Conservation (phyloP, 2,113 vertebrate species). For the Mastomys coucha region DNA sequence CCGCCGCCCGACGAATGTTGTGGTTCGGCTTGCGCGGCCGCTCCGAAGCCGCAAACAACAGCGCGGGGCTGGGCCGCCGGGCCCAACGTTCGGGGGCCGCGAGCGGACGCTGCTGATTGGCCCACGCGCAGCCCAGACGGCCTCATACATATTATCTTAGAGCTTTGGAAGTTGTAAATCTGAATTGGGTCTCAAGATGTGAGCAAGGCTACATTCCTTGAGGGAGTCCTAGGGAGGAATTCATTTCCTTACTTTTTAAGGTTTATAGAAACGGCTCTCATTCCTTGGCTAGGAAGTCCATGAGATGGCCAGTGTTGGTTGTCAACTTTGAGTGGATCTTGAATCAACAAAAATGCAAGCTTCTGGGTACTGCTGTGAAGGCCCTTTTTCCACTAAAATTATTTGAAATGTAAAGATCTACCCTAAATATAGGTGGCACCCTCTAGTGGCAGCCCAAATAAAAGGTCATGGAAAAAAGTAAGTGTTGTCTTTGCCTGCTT, state of each 20-base stretch:
- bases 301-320: not conserved
- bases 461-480: not conserved
- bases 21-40: constrained; percentile 59
- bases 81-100: constrained; percentile 81
- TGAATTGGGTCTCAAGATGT: not conserved
- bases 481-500: not conserved
- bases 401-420: not conserved
- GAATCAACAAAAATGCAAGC: not conserved
- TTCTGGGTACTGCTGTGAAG: not conserved
- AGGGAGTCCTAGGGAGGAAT: not conserved
- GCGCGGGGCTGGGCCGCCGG: constrained; percentile 77
- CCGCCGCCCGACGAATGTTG: constrained; percentile 73
- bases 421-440: not conserved
- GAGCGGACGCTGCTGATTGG: constrained; percentile 81
- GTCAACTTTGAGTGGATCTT: not conserved
- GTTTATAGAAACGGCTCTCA: not conserved
- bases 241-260: not conserved
- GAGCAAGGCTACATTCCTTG: not conserved
- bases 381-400: not conserved
- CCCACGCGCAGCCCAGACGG: constrained; percentile 31
- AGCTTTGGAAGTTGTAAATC: not conserved
- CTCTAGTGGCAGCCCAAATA: not conserved
- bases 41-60: constrained; percentile 82
- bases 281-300: not conserved
- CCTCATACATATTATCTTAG: not conserved